Evolutionary conservation across 2,113 vertebrate genomes (phyloP).

Genomic region (Rallus limicola): DNA sequence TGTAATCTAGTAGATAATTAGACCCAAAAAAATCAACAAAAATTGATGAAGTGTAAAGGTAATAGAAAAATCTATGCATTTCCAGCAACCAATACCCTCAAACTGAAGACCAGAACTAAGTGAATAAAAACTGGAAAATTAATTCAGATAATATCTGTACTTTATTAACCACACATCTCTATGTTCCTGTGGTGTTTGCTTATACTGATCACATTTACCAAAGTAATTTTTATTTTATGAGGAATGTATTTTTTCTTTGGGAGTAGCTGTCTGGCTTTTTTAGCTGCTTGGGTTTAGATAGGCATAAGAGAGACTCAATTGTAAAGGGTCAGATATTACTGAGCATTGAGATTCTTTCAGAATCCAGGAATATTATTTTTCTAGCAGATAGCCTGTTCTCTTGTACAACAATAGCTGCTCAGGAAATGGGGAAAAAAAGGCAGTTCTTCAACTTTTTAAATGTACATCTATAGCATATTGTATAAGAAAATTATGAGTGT

Average conservation of each 20-base stretch:
- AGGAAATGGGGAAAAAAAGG: neutral
- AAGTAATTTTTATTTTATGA: constrained; percentile 4
- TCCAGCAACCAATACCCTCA: neutral
- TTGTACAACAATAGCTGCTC: neutral
- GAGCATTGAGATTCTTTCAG: neutral
- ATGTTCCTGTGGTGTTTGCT: neutral
- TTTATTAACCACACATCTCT: neutral
- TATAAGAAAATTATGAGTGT: neutral
- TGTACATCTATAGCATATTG: neutral
- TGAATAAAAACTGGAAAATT: neutral
- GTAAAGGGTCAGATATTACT: constrained; percentile 27
- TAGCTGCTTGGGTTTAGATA: neutral
- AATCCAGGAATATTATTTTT: neutral
- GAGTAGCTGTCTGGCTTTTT: neutral
- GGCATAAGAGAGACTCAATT: neutral
- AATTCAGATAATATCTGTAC: neutral
- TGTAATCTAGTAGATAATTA: constrained; percentile 48
- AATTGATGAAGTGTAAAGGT: neutral
- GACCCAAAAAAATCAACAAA: neutral
- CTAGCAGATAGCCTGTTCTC: neutral
- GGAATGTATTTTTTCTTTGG: neutral
- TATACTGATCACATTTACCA: neutral
- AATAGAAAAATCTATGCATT: constrained; percentile 29
- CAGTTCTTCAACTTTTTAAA: neutral
- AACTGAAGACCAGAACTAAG: neutral